Percentiles rank a stretch among this genome's conserved stretches.
Evolutionary conservation across 2,888 invertebrate genomes (phyloP).

Genomic region (Blomia tropicalis): DNA sequence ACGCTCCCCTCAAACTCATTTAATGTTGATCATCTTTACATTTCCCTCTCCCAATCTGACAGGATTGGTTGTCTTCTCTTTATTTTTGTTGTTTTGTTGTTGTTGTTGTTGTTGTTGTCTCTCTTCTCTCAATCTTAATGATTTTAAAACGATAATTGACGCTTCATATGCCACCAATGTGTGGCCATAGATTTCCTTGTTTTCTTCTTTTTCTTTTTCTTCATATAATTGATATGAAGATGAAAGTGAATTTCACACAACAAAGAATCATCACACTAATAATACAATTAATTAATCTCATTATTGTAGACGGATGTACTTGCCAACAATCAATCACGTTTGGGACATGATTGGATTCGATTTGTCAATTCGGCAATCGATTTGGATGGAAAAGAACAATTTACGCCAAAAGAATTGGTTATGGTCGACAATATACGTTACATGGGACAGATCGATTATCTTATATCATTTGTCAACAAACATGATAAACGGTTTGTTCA

Average conservation of each 20-base stretch:
- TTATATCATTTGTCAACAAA: conserved; percentile 14
- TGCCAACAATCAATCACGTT: conserved; percentile 12
- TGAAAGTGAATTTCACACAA: no score
- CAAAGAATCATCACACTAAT: no score
- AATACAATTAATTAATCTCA: no score
- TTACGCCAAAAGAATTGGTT: conserved; percentile 11
- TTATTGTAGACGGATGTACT: conserved; percentile 18
- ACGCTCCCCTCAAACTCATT: no score
- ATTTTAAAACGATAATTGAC: no score
- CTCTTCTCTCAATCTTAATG: no score
- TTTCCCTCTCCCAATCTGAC: no score
- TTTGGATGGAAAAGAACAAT: not conserved
- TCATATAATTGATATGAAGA: not conserved
- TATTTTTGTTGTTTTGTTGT: no score
- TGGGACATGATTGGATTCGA: conserved; percentile 22
- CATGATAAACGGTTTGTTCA: conserved; percentile 22
- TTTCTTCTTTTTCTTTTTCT: not conserved
- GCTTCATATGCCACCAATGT: no score
- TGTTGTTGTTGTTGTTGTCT: no score
- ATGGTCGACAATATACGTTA: conserved; percentile 21
- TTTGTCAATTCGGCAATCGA: conserved; percentile 18
- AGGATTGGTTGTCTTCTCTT: no score
- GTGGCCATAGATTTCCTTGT: not conserved
- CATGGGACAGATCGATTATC: conserved; percentile 23
- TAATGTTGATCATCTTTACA: no score